These are phyloP conservation scores for Thereva unica DNA, from an alignment of 2,888 invertebrate species.

Conservation along the genomic window DNA sequence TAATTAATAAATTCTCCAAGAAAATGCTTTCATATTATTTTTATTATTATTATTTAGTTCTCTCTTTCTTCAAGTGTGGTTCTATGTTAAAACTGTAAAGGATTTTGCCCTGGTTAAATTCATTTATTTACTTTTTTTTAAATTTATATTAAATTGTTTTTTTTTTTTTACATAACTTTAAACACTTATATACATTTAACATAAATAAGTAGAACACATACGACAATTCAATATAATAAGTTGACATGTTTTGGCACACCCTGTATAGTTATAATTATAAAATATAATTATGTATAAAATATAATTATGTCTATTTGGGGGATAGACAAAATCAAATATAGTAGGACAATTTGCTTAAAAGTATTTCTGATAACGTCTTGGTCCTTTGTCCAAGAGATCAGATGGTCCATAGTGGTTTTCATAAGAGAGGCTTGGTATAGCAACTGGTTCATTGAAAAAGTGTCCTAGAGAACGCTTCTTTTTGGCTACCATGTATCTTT, in stretches of 20 bases:
- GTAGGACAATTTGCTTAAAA: constrained; percentile 8
- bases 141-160: too few species aligned
- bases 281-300: constrained; percentile 6
- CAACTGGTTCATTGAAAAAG: constrained; percentile 49
- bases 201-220: too few species aligned
- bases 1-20: too few species aligned
- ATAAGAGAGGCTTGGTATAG: constrained; percentile 29
- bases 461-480: constrained; percentile 55
- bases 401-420: constrained; percentile 7
- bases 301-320: constrained; percentile 3
- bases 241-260: constrained; percentile 32
- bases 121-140: too few species aligned
- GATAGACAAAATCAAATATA: background rate
- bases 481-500: constrained; percentile 57
- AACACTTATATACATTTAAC: too few species aligned
- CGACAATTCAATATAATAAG: background rate
- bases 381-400: constrained; percentile 22
- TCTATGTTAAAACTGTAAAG: too few species aligned
- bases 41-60: too few species aligned
- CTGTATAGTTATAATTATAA: constrained; percentile 21
- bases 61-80: too few species aligned
- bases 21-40: too few species aligned
- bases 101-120: too few species aligned
- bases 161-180: too few species aligned
- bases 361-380: constrained; percentile 31